Base-by-base conservation (phyloP, 2,888 invertebrate species). In the Athetis lepigone region DNA sequence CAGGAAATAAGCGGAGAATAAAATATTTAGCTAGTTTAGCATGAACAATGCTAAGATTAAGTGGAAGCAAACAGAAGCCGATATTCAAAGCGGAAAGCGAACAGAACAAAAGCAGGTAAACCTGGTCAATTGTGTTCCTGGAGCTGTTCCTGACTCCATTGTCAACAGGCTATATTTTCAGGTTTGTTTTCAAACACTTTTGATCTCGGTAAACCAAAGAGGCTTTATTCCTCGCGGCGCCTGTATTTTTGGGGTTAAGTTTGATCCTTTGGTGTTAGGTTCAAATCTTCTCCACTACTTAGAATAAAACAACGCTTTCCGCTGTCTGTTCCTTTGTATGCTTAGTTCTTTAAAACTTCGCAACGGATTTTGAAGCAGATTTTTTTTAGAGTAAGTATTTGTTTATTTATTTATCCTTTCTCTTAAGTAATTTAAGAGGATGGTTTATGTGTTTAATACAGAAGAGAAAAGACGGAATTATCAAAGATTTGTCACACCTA, bases 1-100 rank as follows among this genome's bases (percentile, higher is more conserved):
- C 11, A 33, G 19, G 4, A 27, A 49, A 39, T 36, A 11, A 40
- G 13, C 13, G 19, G 2, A 25, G 45, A 52, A 56, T 60, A 60
- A 64, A 60, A 61, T 50, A 46, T 61, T 61, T 40, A 45, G 23
- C 19, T 46, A 19, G 27, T 11, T 18, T 39, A 46, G 43, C 23
- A 46, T 40, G 56, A 61, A 63, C 46, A 63, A 58, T n/a, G 19
- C 36, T 46, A 37, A 56, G 39, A 63, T 43, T 45, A 55, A 60
- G 33, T 59, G 42, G 27, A 19, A n/a, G 39, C 23, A 47, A 25
- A 69, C 43, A 7, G 21, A 43, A 50, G 42, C 29, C 8, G 36
- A 42, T 50, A 49, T 50, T 45, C 18, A 45, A 59, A 52, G 52
- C 25, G n/a, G 27, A 43, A 39, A 58, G 57, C 29, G 33, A 42